phyloP scores from a whole-genome alignment of 2,888 invertebrate genomes.

The Unio delphinus region DNA sequence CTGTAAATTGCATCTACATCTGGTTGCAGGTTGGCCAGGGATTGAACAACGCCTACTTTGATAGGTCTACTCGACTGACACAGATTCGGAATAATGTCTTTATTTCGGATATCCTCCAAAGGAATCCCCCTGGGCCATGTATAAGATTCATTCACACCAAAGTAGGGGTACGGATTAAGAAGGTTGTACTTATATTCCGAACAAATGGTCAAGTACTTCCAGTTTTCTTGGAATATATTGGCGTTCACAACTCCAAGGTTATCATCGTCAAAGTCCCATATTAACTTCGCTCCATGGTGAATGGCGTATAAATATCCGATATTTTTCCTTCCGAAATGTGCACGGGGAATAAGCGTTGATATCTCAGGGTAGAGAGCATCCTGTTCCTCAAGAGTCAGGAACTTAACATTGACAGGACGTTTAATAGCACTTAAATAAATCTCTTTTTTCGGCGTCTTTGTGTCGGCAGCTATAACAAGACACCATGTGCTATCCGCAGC shows the following conservation, averaged over 20 bases:
- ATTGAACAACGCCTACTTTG: conserved; percentile 13
- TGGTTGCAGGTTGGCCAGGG: conserved; percentile 16
- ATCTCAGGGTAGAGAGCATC: conserved; percentile 4
- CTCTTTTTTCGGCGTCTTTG: conserved; percentile 1
- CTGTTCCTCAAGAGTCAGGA: conserved; percentile 7
- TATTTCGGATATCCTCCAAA: conserved; percentile 7
- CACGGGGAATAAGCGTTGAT: conserved; percentile 7
- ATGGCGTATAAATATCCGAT: conserved; percentile 23
- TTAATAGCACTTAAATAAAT: neutral
- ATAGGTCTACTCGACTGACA: neutral
- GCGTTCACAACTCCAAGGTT: conserved; percentile 4
- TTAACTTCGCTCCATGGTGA: conserved; percentile 11
- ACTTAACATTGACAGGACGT: neutral
- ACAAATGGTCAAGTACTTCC: conserved; percentile 2
- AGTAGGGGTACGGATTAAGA: conserved; percentile 20
- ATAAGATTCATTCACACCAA: conserved; percentile 8
- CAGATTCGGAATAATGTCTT: neutral
- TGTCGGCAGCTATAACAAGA: conserved; percentile 8
- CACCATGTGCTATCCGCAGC: conserved; percentile 4
- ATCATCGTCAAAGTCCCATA: conserved; percentile 23
- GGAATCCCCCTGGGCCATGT: conserved; percentile 22
- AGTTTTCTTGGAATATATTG: no score
- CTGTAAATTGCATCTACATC: conserved; percentile 24
- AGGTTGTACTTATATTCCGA: neutral
- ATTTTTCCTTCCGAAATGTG: conserved; percentile 14